Percentiles rank a stretch among this genome's conserved stretches.
phyloP scores from a whole-genome alignment of 2,888 invertebrate genomes.

The Periphyllus acericola region DNA sequence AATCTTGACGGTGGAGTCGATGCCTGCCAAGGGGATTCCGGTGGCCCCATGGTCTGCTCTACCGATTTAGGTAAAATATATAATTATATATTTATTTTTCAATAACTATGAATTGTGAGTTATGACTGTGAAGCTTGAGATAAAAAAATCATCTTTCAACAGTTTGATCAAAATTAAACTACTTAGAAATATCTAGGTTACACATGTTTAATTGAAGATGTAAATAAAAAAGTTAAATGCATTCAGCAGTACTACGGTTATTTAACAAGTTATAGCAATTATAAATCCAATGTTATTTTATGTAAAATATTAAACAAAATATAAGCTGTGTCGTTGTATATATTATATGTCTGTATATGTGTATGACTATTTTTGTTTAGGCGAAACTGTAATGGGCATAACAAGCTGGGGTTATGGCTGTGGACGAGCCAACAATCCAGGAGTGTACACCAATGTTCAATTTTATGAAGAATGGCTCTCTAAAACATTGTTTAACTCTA shows the following conservation, averaged over 20 bases:
- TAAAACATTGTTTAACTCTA: slow-evolving; percentile 68
- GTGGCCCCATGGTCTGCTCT: slow-evolving; percentile 81
- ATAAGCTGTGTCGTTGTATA: background rate
- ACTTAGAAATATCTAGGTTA: background rate
- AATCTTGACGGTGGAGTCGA: slow-evolving; percentile 79
- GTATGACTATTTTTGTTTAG: slow-evolving; percentile 21
- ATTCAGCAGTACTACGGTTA: too few relatives aligned
- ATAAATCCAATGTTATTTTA: too few relatives aligned
- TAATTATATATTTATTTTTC: background rate
- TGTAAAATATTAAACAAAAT: too few relatives aligned
- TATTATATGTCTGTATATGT: background rate
- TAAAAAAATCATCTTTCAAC: background rate
- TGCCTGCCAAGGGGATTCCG: slow-evolving; percentile 85
- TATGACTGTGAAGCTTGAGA: background rate
- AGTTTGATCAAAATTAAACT: too few relatives aligned
- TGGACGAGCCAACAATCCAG: slow-evolving; percentile 78
- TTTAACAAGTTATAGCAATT: too few relatives aligned
- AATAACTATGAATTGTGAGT: background rate
- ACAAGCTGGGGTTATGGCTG: slow-evolving; percentile 84
- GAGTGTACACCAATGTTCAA: slow-evolving; percentile 77
- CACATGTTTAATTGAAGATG: background rate
- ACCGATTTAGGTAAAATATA: slow-evolving; percentile 49
- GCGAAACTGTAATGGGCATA: slow-evolving; percentile 74
- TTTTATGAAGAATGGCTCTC: slow-evolving; percentile 77
- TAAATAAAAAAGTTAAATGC: background rate